phyloP scores from a whole-genome alignment of 2,113 vertebrate genomes.

The Aphyosemion australe region DNA sequence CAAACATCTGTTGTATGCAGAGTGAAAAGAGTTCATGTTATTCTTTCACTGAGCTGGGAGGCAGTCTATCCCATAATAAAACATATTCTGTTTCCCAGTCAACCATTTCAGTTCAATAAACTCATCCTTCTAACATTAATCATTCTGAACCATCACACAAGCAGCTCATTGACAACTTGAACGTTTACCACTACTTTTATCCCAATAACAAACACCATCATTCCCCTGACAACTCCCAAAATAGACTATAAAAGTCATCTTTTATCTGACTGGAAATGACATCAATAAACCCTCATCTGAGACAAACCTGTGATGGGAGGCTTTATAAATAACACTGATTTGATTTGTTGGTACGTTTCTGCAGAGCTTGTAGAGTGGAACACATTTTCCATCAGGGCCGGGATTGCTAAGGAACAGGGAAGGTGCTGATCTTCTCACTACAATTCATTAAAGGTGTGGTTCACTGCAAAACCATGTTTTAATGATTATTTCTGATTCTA shows the following conservation, averaged over 20 bases:
- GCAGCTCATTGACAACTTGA: not conserved
- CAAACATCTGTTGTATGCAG: not conserved
- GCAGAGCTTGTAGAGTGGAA: not conserved
- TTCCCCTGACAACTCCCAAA: conserved; percentile 28
- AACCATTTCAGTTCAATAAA: not conserved
- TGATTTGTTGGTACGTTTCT: conserved; percentile 21
- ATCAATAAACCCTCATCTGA: conserved; percentile 46
- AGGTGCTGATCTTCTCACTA: no score
- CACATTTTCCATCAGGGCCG: not conserved
- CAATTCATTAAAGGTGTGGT: no score
- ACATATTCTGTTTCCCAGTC: not conserved
- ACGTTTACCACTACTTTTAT: conserved; percentile 1
- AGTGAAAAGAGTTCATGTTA: not conserved
- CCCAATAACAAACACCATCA: not conserved
- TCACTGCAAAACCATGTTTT: no score
- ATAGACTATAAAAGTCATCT: conserved; percentile 25
- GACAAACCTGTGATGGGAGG: conserved; percentile 47
- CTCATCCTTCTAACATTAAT: not conserved
- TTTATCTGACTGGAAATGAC: conserved; percentile 44
- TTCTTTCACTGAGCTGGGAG: not conserved
- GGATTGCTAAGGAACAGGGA: not conserved
- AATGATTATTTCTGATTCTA: no score
- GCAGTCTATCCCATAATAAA: not conserved
- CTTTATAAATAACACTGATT: conserved; percentile 45
- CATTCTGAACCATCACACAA: not conserved